Conservation (phyloP, 2,888 invertebrate genomes). For the Apamea epomidion region DNA sequence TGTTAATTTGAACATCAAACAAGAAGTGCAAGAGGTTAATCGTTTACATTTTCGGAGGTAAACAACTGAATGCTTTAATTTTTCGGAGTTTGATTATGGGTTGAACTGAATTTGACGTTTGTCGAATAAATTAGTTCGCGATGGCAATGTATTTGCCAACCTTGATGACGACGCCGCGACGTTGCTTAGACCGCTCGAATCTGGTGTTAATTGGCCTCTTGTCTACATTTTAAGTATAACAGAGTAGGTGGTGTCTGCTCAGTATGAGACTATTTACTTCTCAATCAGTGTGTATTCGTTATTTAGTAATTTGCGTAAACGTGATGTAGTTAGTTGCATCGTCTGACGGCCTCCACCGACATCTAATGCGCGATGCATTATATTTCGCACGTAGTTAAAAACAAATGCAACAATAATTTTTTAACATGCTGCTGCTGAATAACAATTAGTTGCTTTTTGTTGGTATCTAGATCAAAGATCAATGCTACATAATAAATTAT, state of each 20-base stretch:
- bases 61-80: slow-evolving; percentile 24
- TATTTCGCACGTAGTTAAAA: slow-evolving; percentile 52
- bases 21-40: slow-evolving; percentile 28
- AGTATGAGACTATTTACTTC: slow-evolving; percentile 26
- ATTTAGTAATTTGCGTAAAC: slow-evolving; percentile 53
- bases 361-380: slow-evolving; percentile 58
- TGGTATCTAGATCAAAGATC: slow-evolving; percentile 50
- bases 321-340: slow-evolving; percentile 54
- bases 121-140: slow-evolving; percentile 54
- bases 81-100: slow-evolving; percentile 8
- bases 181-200: slow-evolving; percentile 38
- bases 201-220: slow-evolving; percentile 56
- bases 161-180: slow-evolving; percentile 53
- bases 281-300: slow-evolving; percentile 46
- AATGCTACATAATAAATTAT: slow-evolving; percentile 44
- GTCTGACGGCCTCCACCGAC: slow-evolving; percentile 62
- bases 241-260: slow-evolving; percentile 34
- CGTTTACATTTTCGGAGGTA: slow-evolving; percentile 23
- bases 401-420: slow-evolving; percentile 55
- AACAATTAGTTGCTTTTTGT: slow-evolving; percentile 25
- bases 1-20: slow-evolving; percentile 46
- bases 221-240: slow-evolving; percentile 56
- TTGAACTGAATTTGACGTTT: slow-evolving; percentile 42
- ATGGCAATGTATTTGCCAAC: slow-evolving; percentile 58
- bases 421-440: slow-evolving; percentile 18